Evolutionary conservation across 1,140 invertebrate genomes (phyloP), one percentile per base, ranked within the genome.

Genomic region (Aphelinus certus): DNA sequence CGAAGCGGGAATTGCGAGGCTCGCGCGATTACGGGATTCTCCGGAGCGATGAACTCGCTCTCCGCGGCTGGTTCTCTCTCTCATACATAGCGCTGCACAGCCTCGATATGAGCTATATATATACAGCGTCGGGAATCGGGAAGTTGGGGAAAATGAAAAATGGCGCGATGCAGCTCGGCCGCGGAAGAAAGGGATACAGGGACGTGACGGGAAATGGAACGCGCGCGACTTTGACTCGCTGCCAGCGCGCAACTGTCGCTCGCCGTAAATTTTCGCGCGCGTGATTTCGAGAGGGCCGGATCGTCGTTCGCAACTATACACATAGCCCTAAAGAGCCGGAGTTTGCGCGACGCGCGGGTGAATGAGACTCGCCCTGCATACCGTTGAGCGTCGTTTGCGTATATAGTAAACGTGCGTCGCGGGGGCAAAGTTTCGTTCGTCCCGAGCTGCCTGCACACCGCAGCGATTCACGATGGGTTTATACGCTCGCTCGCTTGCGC

Each of bases 21-120:
- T 26, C 26, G 42, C 58, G 53, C 62, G 55, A 75, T 69, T 65
- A 58, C 61, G 61, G 53, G 5, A 55, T 53, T 56, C 51, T 9
- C 56, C 58, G 47, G 73, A n/a, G 55, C 73, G 73, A 75, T 75
- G 73, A 75, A 75, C 73, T 58, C 73, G n/a, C 57, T 42, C 47
- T 47, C 56, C 3, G 45, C 60, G 60, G 42, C 45, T 63, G 9
- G n/a, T n/a, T 43, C 42, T 64, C 51, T 7, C 45, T n/a, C 51
- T 55, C 55, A 5, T 43, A 61, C 10, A 61, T 53, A 53, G 4
- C 4, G 4, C 4, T 9, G 55, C 61, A 10, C 9, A 2, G 9
- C 57, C 46, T 47, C 51, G 26, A 46, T 61, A 26, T 60, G 26
- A n/a, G 26, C 26, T 53, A 53, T 53, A 53, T 53, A 53, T 53